These are phyloP conservation scores for Bagarius yarrelli DNA, from an alignment of 2,113 vertebrate genomes.

Conservation along the genomic window DNA sequence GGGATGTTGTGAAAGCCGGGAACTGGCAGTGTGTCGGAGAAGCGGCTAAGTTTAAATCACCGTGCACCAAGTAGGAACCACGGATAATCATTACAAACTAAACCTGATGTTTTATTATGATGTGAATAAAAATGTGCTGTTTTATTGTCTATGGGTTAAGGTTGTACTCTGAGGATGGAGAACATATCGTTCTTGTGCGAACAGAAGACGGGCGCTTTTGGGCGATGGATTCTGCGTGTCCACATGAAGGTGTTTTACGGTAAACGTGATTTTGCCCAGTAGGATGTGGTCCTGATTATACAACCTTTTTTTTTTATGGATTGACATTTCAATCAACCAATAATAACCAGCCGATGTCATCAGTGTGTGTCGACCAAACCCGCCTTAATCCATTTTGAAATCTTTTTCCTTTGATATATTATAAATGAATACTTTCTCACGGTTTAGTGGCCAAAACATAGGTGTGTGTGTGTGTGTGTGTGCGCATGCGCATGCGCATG, in stretches of 20 bases:
- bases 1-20: slow-evolving; percentile 57
- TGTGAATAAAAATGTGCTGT: background rate
- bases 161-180: slow-evolving; percentile 65
- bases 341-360: too few species aligned
- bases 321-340: too few species aligned
- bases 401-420: too few species aligned
- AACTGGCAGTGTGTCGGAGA: slow-evolving; percentile 64
- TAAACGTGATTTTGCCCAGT: too few species aligned
- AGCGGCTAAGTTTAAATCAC: slow-evolving; percentile 50
- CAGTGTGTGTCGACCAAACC: too few species aligned
- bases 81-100: background rate
- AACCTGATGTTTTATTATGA: background rate
- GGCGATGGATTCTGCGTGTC: slow-evolving; percentile 71
- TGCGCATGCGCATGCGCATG: too few species aligned
- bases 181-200: slow-evolving; percentile 63
- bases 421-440: too few species aligned
- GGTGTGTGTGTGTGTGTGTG: too few species aligned
- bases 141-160: slow-evolving; percentile 38
- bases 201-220: slow-evolving; percentile 59
- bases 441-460: too few species aligned
- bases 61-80: slow-evolving; percentile 63
- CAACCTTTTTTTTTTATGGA: too few species aligned
- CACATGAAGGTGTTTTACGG: slow-evolving; percentile 61
- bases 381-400: too few species aligned
- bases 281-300: too few species aligned